Evolutionary conservation across 2,113 vertebrate species (phyloP), one percentile per base, ranked within the genome.

Genomic region (Hymenochirus boettgeri): DNA sequence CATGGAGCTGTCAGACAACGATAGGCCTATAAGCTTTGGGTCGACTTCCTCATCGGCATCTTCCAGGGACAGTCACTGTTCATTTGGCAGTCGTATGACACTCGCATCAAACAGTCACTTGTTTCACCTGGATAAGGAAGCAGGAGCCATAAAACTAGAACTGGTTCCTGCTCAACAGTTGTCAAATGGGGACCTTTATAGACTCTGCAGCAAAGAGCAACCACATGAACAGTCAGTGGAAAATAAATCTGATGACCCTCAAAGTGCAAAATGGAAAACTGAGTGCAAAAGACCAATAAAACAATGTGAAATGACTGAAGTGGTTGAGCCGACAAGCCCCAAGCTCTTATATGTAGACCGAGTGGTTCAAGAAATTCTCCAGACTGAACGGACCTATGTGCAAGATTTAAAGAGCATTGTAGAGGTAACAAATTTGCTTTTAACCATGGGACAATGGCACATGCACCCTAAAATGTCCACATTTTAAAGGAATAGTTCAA

Each of bases 21-120:
- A 98, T 73, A 89, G 96, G 31, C 96, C 96, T 0, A 82, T 96
- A 75, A 99, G 96, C 88, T 99, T 97, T 62, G 92, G 92, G 77
- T 99, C 96, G 77, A 99, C 95, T 3, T 97, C 96, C 0, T 99
- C 96, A 26, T 98, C 96, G 0, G 87, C 93, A 57, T 99, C 96
- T 26, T 98, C 96, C 62, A 78, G 93, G 64, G 96, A 99, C 81
- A 99, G 96, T 72, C 95, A 93, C 71, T 94, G 95, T 65, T 99
- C 96, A 19, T 88, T 97, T 37, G 93, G 93, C 71, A 94, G 95
- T 77, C 88, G 93, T 69, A 90, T 85, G 75, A 91, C 93, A 26
- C 83, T 95, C 17, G 90, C 87, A 57, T 87, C 93, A 2, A 79
- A 86, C 66, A 90, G 87, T 35, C 92, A 91, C 74, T 83, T 89